phyloP scores from a whole-genome alignment of 64 coral and sea anemone species.

The Dendrophyllia cribrosa region DNA sequence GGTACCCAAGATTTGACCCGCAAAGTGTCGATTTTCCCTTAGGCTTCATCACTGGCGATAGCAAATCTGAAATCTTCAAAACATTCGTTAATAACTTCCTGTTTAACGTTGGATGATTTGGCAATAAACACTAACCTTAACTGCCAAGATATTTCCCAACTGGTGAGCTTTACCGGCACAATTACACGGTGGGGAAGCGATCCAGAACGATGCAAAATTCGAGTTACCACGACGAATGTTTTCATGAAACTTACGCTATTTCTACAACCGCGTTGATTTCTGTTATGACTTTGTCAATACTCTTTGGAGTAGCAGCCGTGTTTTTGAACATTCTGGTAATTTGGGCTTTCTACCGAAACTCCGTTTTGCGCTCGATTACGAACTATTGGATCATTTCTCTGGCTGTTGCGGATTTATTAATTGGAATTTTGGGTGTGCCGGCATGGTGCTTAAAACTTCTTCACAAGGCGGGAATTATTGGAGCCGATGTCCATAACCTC shows the following conservation, averaged over 20 bases:
- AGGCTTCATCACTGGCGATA: background rate
- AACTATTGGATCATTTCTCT: background rate
- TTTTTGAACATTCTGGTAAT: background rate
- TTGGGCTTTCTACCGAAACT: background rate
- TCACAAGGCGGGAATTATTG: background rate
- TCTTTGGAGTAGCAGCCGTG: background rate
- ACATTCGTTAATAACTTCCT: background rate
- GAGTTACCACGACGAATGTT: background rate
- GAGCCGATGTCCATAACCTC: background rate
- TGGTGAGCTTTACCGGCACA: no score
- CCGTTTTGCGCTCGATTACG: background rate
- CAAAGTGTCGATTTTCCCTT: background rate
- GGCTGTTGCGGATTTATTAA: background rate
- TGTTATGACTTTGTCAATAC: background rate
- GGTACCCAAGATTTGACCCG: background rate
- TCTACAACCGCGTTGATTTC: background rate
- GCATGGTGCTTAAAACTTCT: slow-evolving; percentile 11
- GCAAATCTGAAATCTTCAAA: background rate
- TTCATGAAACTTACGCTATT: background rate
- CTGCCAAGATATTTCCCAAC: background rate
- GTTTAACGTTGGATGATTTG: background rate
- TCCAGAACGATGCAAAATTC: background rate
- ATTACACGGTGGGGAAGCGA: no score
- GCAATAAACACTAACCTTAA: background rate
- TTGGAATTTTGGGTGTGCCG: slow-evolving; percentile 5